Conservation (phyloP, 92 coral and sea anemone species). For the Nematostella vectensis region DNA sequence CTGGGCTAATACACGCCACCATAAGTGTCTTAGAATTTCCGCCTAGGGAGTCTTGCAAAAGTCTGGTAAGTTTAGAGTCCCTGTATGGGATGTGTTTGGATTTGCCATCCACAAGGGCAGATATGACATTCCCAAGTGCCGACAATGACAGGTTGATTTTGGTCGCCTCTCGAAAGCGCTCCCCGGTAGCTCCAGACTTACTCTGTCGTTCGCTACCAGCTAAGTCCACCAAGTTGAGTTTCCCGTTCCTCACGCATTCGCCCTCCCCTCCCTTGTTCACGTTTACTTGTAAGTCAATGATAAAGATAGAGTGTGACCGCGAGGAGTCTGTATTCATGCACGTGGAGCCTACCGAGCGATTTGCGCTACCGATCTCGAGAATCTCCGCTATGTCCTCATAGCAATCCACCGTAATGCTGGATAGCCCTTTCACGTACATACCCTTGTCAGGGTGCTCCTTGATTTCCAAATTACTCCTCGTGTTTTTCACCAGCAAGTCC, state of each 20-base stretch:
- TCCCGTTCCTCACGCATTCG: constrained; percentile 58
- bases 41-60: constrained; percentile 75
- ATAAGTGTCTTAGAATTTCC: constrained; percentile 75
- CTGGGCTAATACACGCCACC: constrained; percentile 83
- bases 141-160: constrained; percentile 71
- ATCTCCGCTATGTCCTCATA: constrained; percentile 66
- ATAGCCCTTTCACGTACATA: constrained; percentile 74
- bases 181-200: constrained; percentile 79
- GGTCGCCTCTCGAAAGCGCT: constrained; percentile 78
- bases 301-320: constrained; percentile 73
- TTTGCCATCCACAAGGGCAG: constrained; percentile 73
- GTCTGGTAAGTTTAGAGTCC: constrained; percentile 80
- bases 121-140: constrained; percentile 78
- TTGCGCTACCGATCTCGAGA: constrained; percentile 46
- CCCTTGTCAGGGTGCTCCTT: constrained; percentile 85
- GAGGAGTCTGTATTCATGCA: constrained; percentile 71
- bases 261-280: constrained; percentile 34
- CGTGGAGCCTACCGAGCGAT: constrained; percentile 80
- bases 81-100: constrained; percentile 72
- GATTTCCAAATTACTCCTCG: constrained; percentile 53
- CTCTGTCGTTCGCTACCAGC: constrained; percentile 91
- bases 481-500: constrained; percentile 57
- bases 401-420: constrained; percentile 68
- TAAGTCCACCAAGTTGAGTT: constrained; percentile 71
- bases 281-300: constrained; percentile 56